Conservation (phyloP, 2,888 invertebrate species). For the Epirrhoe alternata region DNA sequence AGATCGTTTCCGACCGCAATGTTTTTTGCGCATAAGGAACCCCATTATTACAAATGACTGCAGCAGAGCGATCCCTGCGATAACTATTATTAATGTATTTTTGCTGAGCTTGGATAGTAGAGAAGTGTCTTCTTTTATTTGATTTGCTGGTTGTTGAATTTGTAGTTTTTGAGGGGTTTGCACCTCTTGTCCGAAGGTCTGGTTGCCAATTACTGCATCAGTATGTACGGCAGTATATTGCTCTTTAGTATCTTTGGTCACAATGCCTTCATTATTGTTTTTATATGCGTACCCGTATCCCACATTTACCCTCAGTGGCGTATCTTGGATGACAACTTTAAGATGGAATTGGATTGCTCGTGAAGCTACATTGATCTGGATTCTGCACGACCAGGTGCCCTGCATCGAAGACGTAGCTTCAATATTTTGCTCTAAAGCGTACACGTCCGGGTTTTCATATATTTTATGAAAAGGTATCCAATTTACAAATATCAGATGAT, state of each 20-base stretch:
- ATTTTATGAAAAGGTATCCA: background rate
- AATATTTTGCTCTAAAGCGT: background rate
- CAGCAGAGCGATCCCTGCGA: slow-evolving; percentile 7
- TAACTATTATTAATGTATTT: slow-evolving; percentile 1
- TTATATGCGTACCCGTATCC: background rate
- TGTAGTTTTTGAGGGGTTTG: background rate
- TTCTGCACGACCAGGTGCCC: background rate
- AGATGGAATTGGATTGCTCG: background rate
- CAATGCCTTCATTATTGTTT: background rate
- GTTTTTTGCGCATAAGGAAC: slow-evolving; percentile 4
- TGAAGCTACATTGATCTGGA: background rate
- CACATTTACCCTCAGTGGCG: background rate
- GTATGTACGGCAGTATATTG: too few relatives aligned
- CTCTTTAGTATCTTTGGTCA: too few relatives aligned
- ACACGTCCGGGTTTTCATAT: background rate
- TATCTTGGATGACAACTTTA: background rate
- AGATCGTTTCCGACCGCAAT: background rate
- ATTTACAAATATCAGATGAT: background rate
- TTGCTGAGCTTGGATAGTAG: background rate
- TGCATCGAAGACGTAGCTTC: background rate
- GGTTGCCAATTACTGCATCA: background rate
- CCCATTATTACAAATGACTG: background rate
- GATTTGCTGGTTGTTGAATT: background rate
- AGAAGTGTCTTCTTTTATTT: background rate
- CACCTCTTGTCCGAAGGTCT: background rate